Evolutionary conservation across 2,888 invertebrate species (phyloP), one percentile per base, ranked within the genome.

Genomic region (Zaprionus bogoriensis): DNA sequence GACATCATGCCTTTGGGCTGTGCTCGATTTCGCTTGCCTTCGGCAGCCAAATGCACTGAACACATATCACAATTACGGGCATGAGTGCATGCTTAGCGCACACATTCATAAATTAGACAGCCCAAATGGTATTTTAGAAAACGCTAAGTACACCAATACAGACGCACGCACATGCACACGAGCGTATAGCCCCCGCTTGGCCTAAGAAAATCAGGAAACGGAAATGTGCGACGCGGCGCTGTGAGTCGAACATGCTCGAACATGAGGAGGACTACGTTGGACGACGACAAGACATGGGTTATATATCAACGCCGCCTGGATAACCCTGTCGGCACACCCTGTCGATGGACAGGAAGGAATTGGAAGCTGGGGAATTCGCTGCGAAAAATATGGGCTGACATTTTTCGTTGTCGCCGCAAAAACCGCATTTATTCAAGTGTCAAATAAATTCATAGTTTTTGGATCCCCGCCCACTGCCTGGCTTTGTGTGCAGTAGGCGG

Each of bases 351-450:
- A 59, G 57, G 28, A 32, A 12, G 32, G 32, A 38, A 55, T 41
- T 45, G 68, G 27, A 14, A 41, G 41, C 46, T 59, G 45, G 44
- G 27, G 27, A 54, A 59, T 53, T 58, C 57, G 14, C 27, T 44
- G 44, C 42, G 60, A 83, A 77, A 82, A 74, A 82, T 82, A 84
- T 86, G 72, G 77, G 65, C 79, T 68, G 67, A 61, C 71, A 82
- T 82, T 84, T 82, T 87, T 83, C 79, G 72, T 78, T 58, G 79
- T 74, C 67, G 64, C 70, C 76, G 67, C 67, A 75, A 82, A 84
- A 79, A 88, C 89, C 89, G 77, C 89, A 86, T 88, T 88, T 88
- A 76, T 88, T 84, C 82, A 83, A 88, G 86, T 88, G 89, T 88
- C 89, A 89, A 88, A 89, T 89, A 89, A 89, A 89, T 89, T 89